phyloP scores from a whole-genome alignment of 1,140 invertebrate species.

The Drosophila sechellia region DNA sequence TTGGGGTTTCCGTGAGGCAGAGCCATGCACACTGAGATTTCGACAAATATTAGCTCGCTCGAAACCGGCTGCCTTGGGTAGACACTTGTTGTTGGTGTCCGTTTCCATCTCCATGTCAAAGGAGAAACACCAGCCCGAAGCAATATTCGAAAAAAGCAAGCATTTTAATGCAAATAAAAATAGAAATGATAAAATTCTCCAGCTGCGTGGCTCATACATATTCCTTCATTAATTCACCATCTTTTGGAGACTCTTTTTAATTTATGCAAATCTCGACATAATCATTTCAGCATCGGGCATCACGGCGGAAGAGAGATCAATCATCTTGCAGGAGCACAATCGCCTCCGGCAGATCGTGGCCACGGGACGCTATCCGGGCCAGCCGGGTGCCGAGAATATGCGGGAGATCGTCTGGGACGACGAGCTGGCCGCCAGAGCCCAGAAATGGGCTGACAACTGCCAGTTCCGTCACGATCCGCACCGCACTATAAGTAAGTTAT shows the following conservation, averaged over 20 bases:
- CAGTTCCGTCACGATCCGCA: conserved; percentile 89
- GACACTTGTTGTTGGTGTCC: conserved; percentile 1
- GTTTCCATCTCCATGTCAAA: conserved; percentile 28
- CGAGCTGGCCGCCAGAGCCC: conserved; percentile 91
- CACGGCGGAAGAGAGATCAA: conserved; percentile 89
- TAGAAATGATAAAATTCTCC: conserved; percentile 76
- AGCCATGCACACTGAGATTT: conserved; percentile 53
- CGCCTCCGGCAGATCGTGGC: conserved; percentile 91
- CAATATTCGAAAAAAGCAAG: conserved; percentile 53
- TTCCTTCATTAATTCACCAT: conserved; percentile 19
- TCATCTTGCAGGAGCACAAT: conserved; percentile 92
- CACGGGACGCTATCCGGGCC: conserved; percentile 90
- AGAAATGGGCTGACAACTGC: conserved; percentile 93
- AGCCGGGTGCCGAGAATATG: conserved; percentile 92
- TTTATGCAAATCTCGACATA: conserved; percentile 75
- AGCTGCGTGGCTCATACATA: conserved; percentile 44
- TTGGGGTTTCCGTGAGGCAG: conserved; percentile 46
- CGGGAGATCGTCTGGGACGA: conserved; percentile 95
- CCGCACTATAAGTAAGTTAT: conserved; percentile 87
- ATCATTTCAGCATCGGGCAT: conserved; percentile 86
- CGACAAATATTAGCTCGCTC: conserved; percentile 47
- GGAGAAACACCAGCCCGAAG: conserved; percentile 40
- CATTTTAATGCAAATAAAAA: conserved; percentile 69
- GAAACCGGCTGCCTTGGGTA: conserved; percentile 60
- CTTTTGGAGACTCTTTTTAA: conserved; percentile 32